Evolutionary conservation across 2,888 invertebrate species (phyloP).

Genomic region (Creontiades dilutus): DNA sequence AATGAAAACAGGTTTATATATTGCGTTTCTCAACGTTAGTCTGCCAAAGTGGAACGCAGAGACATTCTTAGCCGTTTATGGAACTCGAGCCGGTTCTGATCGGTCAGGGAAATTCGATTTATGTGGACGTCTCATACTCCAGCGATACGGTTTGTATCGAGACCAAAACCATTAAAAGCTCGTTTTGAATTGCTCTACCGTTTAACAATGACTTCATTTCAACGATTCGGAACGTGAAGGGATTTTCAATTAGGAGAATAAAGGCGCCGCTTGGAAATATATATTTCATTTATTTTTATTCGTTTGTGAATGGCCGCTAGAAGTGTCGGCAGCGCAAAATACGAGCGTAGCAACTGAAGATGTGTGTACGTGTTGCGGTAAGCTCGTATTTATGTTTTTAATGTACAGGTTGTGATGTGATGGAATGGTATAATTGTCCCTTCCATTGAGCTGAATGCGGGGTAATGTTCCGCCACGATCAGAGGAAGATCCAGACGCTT

Average conservation of each 20-base stretch:
- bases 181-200: slow-evolving; percentile 6
- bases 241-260: slow-evolving; percentile 28
- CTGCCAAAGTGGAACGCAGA: neutral
- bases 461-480: too few species aligned
- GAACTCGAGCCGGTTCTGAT: neutral
- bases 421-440: too few species aligned
- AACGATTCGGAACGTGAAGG: neutral
- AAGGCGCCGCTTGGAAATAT: slow-evolving; percentile 1
- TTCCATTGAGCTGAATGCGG: too few species aligned
- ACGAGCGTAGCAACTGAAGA: neutral
- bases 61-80: slow-evolving; percentile 13
- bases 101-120: neutral
- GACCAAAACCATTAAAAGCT: slow-evolving; percentile 36
- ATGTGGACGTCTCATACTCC: slow-evolving; percentile 28
- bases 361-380: neutral
- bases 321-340: slow-evolving; percentile 12
- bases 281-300: neutral
- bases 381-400: too few species aligned
- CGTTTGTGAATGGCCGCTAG: neutral
- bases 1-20: neutral
- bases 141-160: neutral
- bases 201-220: slow-evolving; percentile 42
- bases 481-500: too few species aligned
- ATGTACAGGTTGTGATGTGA: too few species aligned
- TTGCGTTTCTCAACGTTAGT: neutral